Conservation (phyloP, 30 jellyfish, hydroid and myxozoan species). For the Chironex yamaguchii region DNA sequence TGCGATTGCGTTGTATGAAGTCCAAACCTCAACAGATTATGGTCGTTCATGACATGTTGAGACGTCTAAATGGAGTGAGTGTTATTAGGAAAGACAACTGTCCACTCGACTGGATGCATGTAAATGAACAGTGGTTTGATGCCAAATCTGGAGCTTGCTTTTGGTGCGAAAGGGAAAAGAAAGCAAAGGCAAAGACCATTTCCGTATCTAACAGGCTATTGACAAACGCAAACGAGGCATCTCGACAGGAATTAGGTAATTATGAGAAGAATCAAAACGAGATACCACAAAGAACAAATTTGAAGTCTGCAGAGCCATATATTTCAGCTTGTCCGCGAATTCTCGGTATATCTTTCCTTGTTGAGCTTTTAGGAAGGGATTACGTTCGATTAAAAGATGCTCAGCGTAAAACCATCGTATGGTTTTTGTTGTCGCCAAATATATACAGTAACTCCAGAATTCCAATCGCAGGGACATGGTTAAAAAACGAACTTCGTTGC, state of each 20-base stretch:
- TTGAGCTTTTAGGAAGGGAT: neutral
- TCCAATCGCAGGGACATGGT: neutral
- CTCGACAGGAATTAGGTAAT: too few relatives aligned
- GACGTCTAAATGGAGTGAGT: neutral
- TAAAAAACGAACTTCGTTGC: neutral
- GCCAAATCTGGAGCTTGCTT: neutral
- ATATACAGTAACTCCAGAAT: neutral
- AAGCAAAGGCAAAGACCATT: too few relatives aligned
- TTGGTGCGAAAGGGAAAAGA: too few relatives aligned
- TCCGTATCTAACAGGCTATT: too few relatives aligned
- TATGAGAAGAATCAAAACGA: too few relatives aligned
- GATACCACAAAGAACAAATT: too few relatives aligned
- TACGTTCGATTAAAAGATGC: neutral
- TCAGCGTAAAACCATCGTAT: neutral
- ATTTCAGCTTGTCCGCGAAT: too few relatives aligned
- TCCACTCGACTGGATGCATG: neutral
- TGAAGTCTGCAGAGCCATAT: too few relatives aligned
- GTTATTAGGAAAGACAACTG: neutral
- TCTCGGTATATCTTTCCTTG: neutral
- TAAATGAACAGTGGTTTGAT: neutral
- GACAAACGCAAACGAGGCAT: too few relatives aligned
- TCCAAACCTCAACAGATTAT: neutral
- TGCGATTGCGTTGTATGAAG: neutral
- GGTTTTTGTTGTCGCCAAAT: neutral
- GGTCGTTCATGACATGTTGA: neutral